phyloP scores from a whole-genome alignment of 2,797 vertebrate species.

The Onychomys arenicola region DNA sequence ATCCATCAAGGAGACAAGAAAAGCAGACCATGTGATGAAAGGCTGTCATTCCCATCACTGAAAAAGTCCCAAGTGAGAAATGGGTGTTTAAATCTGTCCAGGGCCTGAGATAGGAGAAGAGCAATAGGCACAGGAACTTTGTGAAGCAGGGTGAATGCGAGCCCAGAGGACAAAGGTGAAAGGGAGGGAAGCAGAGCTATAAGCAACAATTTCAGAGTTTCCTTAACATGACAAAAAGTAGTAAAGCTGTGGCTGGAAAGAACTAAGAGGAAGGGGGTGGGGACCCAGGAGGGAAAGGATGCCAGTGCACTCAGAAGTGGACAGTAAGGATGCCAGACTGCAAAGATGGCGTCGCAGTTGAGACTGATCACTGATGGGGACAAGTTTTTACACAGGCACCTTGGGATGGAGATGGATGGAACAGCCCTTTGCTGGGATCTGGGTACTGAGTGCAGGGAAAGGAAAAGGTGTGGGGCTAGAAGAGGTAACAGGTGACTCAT shows the following conservation, averaged over 20 bases:
- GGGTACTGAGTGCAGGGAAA: background rate
- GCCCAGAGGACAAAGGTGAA: background rate
- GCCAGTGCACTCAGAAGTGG: background rate
- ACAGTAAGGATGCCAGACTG: background rate
- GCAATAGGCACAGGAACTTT: background rate
- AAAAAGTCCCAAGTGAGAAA: background rate
- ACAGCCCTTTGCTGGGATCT: background rate
- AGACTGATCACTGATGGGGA: background rate
- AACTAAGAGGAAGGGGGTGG: background rate
- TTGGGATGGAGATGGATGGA: accelerated
- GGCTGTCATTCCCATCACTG: background rate
- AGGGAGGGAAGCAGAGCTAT: accelerated
- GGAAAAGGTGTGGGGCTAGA: background rate
- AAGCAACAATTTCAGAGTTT: background rate
- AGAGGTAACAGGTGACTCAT: slow-evolving; percentile 55
- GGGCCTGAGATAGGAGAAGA: background rate
- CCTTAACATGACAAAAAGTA: background rate
- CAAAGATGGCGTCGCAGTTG: background rate
- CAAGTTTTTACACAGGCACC: too few relatives aligned
- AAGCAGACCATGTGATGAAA: background rate
- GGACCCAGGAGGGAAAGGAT: background rate
- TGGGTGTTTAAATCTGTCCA: background rate
- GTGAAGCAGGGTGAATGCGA: background rate
- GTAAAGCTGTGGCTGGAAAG: background rate
- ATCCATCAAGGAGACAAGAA: background rate